Evolutionary conservation across 1,140 invertebrate species (phyloP), one percentile per base, ranked within the genome.

Genomic region (Pectinophora gossypiella): DNA sequence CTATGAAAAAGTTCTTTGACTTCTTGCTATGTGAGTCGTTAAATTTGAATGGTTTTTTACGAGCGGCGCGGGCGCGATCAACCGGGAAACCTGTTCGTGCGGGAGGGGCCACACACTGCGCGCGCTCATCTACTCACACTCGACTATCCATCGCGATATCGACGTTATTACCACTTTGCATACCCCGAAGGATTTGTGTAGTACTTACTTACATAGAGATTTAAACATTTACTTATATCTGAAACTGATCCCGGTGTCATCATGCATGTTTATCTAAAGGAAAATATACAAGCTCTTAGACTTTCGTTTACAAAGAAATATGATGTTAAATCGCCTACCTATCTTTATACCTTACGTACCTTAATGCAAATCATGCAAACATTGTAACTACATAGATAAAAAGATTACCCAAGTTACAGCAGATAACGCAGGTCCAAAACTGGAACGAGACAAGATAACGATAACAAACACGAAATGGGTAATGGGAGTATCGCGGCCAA

Each of bases 31-130:
- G 53, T 43, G 54, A 52, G 60, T 74, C 68, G 68, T 78, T 72
- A 76, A 76, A 56, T 74, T 73, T 76, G 64, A 77, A 74, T 77
- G 63, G 48, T 71, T 82, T 80, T 82, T 83, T 76, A 70, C 61
- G 22, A 38, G 27, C 13, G 20, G 32, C 32, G 18, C 10, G 51
- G 54, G 48, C 60, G 56, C 48, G 54, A 54, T 51, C 60, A 51
- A 43, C 47, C 50, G 51, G 46, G 50, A 72, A 77, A 82, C 78
- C 74, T 62, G 78, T 77, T 77, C 58, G 47, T 62, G 54, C 38
- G 46, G 48, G 49, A 48, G 42, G 49, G 76, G 64, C 76, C 78
- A 79, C 78, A 82, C 78, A 79, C 74, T 66, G 72, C 64, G 71
- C 27, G n/a, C n/a, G 2, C 9, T n/a, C 9, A 9, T 32, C 4